Evolutionary conservation across 2,113 vertebrate genomes (phyloP).

Genomic region (Calidris pygmaea): DNA sequence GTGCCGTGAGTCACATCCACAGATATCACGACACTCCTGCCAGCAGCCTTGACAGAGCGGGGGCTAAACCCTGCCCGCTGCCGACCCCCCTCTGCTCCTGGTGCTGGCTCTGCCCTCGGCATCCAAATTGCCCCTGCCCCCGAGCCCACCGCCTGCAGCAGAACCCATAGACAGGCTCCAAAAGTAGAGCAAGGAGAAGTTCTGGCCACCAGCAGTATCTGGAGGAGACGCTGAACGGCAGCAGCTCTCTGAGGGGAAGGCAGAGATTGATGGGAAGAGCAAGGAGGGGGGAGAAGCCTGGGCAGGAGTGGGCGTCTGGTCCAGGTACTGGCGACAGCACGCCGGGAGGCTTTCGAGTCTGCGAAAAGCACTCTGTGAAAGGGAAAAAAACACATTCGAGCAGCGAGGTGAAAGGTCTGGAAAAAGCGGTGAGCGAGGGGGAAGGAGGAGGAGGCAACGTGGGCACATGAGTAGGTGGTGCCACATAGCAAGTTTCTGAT

Average conservation of each 20-base stretch:
- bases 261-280: not conserved
- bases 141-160: rapidly evolving
- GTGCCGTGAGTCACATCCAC: not conserved
- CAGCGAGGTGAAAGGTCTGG: slow-evolving; percentile 43
- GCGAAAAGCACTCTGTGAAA: not conserved
- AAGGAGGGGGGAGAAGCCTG: not conserved
- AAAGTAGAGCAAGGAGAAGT: not conserved
- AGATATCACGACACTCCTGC: not conserved
- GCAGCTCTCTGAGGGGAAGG: not conserved
- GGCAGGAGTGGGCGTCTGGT: slow-evolving; percentile 11
- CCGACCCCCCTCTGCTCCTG: rapidly evolving
- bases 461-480: slow-evolving; percentile 51
- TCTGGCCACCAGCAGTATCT: not conserved
- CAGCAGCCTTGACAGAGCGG: not conserved
- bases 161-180: rapidly evolving
- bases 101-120: not conserved
- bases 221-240: not conserved
- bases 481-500: slow-evolving; percentile 62
- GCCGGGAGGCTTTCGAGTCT: not conserved
- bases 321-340: not conserved
- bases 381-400: not conserved
- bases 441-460: slow-evolving; percentile 54
- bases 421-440: not conserved
- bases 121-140: rapidly evolving
- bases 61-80: not conserved